A percentile compares a stretch with the other conserved stretches of the same genome.
phyloP scores from a whole-genome alignment of 2,888 invertebrate species.

The Agriopis aurantiaria region DNA sequence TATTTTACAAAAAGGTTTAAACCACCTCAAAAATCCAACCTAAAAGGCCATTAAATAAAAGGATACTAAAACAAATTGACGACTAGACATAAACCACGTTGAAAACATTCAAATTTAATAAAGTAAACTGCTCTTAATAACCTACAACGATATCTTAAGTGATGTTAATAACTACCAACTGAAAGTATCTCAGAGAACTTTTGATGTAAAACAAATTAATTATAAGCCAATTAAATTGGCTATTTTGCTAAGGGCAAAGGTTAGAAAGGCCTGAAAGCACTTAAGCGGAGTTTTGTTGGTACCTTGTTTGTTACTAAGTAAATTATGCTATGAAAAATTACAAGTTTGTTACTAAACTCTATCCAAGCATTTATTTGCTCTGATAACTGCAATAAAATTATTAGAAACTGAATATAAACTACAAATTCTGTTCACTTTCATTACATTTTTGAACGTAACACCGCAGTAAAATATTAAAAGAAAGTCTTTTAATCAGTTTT shows the following conservation, averaged over 20 bases:
- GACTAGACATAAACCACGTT: constrained; percentile 35
- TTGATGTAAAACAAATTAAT: constrained; percentile 25
- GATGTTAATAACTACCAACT: constrained; percentile 21
- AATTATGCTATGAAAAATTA: constrained; percentile 3
- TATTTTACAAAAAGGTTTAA: no score
- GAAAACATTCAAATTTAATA: constrained; percentile 24
- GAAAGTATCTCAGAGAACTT: constrained; percentile 13
- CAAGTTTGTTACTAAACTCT: background rate
- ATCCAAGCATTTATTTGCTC: no score
- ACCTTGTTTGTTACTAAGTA: constrained; percentile 3
- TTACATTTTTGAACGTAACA: no score
- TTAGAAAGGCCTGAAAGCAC: constrained; percentile 20
- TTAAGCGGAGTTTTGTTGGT: constrained; percentile 8
- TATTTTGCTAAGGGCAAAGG: constrained; percentile 23
- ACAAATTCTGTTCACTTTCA: no score
- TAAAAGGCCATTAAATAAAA: constrained; percentile 7
- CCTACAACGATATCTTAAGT: constrained; percentile 17
- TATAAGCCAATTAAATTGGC: constrained; percentile 19
- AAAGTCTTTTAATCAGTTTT: no score
- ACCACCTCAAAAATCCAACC: background rate
- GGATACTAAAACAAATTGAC: constrained; percentile 14
- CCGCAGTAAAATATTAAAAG: no score
- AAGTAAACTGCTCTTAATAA: constrained; percentile 27
- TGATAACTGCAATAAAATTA: no score
- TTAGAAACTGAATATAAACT: no score